Conservation (phyloP, 2,797 vertebrate genomes). For the Tamandua tetradactyla region DNA sequence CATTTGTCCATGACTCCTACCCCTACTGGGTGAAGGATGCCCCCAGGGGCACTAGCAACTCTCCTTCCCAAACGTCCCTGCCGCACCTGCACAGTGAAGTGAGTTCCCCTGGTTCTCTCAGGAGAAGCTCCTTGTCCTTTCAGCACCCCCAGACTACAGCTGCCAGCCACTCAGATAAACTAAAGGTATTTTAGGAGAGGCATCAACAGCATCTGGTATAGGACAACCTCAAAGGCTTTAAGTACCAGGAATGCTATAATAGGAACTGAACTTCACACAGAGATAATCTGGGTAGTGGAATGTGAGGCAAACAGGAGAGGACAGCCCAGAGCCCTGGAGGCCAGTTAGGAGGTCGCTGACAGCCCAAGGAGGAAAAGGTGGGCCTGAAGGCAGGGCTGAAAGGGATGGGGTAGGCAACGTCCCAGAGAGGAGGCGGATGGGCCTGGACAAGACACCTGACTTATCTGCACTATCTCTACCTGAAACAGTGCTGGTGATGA, state of each 20-base stretch:
- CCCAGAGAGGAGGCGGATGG: not conserved
- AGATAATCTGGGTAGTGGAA: too few relatives aligned
- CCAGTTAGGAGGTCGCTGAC: not conserved
- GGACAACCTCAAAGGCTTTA: not conserved
- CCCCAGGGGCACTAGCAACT: not conserved
- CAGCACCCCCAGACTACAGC: not conserved
- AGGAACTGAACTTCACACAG: not conserved
- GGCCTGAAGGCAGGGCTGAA: not conserved
- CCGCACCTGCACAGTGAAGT: too few relatives aligned
- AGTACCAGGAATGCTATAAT: not conserved
- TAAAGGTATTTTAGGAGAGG: not conserved
- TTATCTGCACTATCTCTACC: not conserved
- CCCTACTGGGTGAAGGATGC: not conserved
- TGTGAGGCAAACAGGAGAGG: not conserved
- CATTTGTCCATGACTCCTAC: not conserved
- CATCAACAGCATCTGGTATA: not conserved
- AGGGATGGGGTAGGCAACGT: fast-evolving
- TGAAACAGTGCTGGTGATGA: fast-evolving
- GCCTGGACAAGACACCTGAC: not conserved
- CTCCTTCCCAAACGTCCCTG: too few relatives aligned
- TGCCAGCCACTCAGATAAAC: not conserved
- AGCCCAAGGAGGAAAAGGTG: not conserved
- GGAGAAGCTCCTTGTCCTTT: not conserved
- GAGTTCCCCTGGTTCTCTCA: too few relatives aligned
- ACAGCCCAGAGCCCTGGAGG: not conserved